These are phyloP conservation scores for Menidia beryllina DNA, from an alignment of 2,113 vertebrate species.

Conservation along the genomic window DNA sequence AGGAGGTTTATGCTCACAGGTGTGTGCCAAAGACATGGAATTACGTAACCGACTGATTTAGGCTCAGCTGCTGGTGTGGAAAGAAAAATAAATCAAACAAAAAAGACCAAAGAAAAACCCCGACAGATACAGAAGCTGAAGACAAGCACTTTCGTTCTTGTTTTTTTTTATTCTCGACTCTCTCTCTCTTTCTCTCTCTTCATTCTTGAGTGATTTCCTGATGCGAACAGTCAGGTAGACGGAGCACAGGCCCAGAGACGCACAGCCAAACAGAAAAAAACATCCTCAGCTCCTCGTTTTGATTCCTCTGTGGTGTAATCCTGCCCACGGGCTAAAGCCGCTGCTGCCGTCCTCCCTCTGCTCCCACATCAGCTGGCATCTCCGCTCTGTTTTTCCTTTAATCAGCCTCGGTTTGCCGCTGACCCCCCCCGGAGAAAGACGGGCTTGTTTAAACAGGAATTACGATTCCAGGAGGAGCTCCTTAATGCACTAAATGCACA, in stretches of 20 bases:
- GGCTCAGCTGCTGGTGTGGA: neutral
- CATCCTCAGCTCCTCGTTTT: slow-evolving; percentile 38
- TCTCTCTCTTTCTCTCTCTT: too few species aligned
- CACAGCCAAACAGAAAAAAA: slow-evolving; percentile 3
- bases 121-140: too few species aligned
- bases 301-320: slow-evolving; percentile 43
- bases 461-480: slow-evolving; percentile 14
- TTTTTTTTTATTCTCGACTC: too few species aligned
- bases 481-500: neutral
- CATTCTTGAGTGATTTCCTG: slow-evolving; percentile 7
- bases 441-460: slow-evolving; percentile 27
- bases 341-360: slow-evolving; percentile 20
- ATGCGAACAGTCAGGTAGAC: slow-evolving; percentile 2
- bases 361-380: slow-evolving; percentile 49
- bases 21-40: neutral
- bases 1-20: neutral
- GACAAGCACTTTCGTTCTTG: neutral
- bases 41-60: neutral
- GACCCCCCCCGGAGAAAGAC: slow-evolving; percentile 51
- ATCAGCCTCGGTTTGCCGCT: slow-evolving; percentile 55
- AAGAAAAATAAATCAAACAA: neutral
- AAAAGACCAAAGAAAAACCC: neutral
- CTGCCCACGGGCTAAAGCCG: slow-evolving; percentile 34
- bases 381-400: slow-evolving; percentile 48
- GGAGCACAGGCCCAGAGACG: slow-evolving; percentile 7